Percentiles rank a stretch among this genome's conserved stretches.
Conservation (phyloP, 2,888 invertebrate species). For the Chymomyza caudatula region DNA sequence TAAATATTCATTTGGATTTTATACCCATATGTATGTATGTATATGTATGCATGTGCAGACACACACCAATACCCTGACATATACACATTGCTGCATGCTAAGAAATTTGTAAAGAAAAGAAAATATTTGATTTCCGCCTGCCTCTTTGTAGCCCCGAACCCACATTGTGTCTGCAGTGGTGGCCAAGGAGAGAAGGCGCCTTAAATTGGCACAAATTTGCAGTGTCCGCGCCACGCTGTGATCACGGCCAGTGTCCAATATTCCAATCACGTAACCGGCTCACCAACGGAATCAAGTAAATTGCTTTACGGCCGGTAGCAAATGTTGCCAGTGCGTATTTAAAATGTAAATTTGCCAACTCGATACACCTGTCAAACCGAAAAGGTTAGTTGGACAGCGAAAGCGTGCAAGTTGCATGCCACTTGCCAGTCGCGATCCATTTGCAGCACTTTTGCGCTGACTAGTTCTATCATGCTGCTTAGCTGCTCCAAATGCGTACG, state of each 20-base stretch:
- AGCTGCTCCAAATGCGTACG: conserved; percentile 27
- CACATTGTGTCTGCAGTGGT: too few relatives aligned
- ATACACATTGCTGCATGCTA: conserved; percentile 4
- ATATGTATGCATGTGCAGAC: neutral
- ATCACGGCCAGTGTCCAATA: neutral
- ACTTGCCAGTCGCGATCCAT: neutral
- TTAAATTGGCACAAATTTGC: conserved; percentile 62
- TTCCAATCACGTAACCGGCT: conserved; percentile 52
- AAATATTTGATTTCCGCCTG: neutral
- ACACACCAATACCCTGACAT: neutral
- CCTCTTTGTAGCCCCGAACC: neutral
- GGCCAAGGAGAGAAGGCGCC: conserved; percentile 48
- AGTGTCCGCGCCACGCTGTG: conserved; percentile 11
- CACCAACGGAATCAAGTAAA: conserved; percentile 68
- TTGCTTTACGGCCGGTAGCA: conserved; percentile 53
- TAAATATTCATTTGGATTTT: conserved; percentile 60
- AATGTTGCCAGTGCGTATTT: conserved; percentile 27
- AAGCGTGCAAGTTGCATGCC: neutral
- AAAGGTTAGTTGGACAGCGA: conserved; percentile 7
- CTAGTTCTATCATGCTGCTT: neutral
- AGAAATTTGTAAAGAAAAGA: conserved; percentile 15
- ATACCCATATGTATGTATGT: conserved; percentile 28
- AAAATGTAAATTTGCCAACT: conserved; percentile 58
- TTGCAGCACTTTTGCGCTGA: conserved; percentile 4
- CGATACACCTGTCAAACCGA: conserved; percentile 23